Evolutionary conservation across 2,888 invertebrate species (phyloP).

Genomic region (Meiosimyza decipiens): DNA sequence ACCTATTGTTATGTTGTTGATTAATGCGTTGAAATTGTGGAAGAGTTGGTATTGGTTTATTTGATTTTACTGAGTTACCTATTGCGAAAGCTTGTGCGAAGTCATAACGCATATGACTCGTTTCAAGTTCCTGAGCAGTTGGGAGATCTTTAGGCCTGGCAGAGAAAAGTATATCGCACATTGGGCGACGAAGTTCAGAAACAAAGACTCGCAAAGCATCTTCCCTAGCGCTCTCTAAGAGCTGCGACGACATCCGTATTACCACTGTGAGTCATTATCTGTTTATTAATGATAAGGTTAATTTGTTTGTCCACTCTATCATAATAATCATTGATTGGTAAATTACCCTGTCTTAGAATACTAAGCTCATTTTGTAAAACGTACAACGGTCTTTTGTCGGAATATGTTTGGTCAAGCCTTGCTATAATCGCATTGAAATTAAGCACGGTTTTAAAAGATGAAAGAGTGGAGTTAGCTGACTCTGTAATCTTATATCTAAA

Average conservation of each 20-base stretch:
- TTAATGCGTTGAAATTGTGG: too few relatives aligned
- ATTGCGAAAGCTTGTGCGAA: background rate
- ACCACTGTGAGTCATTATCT: too few relatives aligned
- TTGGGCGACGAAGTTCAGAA: background rate
- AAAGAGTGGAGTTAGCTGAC: constrained; percentile 28
- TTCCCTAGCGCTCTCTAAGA: background rate
- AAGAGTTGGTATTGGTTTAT: background rate
- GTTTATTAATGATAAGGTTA: too few relatives aligned
- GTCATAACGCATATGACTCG: constrained; percentile 2
- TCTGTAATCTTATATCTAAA: constrained; percentile 35
- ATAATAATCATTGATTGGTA: constrained; percentile 35
- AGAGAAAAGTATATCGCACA: background rate
- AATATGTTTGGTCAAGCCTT: constrained; percentile 35
- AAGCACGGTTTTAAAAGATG: constrained; percentile 32
- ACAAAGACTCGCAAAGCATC: background rate
- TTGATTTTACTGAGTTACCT: background rate
- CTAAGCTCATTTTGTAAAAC: constrained; percentile 39
- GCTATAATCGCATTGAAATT: constrained; percentile 36
- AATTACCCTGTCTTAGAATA: constrained; percentile 40
- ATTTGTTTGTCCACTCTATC: too few relatives aligned
- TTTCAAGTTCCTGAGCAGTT: constrained; percentile 9
- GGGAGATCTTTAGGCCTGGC: background rate
- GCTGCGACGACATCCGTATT: too few relatives aligned
- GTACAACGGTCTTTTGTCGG: constrained; percentile 36
- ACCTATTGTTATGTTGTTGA: too few relatives aligned